Conservation (phyloP, 2,797 vertebrate species). For the Sebastes steindachneri region DNA sequence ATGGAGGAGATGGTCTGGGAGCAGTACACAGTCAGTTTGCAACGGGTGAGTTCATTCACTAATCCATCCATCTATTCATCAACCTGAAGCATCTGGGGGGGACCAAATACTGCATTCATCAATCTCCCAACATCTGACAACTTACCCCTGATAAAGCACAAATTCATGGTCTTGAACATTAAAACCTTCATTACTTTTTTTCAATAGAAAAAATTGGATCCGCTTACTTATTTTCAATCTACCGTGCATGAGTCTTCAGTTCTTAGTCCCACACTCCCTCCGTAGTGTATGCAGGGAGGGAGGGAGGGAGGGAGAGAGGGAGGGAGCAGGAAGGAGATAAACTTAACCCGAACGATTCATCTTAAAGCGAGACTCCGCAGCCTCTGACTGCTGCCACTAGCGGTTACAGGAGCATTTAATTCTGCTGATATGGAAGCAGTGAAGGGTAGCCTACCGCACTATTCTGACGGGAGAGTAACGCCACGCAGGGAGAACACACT, state of each 20-base stretch:
- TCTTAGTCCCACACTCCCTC: neutral
- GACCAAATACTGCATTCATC: neutral
- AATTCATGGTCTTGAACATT: neutral
- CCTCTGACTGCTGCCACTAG: neutral
- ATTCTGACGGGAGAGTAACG: neutral
- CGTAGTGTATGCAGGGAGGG: too few species aligned
- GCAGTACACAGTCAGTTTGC: constrained; percentile 94
- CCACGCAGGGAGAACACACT: neutral
- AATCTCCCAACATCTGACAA: neutral
- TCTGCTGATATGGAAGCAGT: neutral
- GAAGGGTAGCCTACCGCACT: neutral
- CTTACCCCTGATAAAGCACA: neutral
- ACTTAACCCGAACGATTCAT: too few species aligned
- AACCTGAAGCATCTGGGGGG: neutral
- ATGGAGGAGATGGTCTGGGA: constrained; percentile 96
- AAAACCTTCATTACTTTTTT: neutral
- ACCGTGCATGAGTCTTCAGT: neutral
- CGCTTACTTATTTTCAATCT: neutral
- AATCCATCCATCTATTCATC: neutral
- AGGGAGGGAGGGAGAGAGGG: too few species aligned
- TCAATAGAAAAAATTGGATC: neutral
- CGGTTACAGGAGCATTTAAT: neutral
- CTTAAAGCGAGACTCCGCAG: too few species aligned
- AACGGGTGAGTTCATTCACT: constrained; percentile 83
- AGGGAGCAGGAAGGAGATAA: too few species aligned